These are phyloP conservation scores for Callyntrura sp. DNA, from an alignment of 2,888 invertebrate species.

Conservation along the genomic window DNA sequence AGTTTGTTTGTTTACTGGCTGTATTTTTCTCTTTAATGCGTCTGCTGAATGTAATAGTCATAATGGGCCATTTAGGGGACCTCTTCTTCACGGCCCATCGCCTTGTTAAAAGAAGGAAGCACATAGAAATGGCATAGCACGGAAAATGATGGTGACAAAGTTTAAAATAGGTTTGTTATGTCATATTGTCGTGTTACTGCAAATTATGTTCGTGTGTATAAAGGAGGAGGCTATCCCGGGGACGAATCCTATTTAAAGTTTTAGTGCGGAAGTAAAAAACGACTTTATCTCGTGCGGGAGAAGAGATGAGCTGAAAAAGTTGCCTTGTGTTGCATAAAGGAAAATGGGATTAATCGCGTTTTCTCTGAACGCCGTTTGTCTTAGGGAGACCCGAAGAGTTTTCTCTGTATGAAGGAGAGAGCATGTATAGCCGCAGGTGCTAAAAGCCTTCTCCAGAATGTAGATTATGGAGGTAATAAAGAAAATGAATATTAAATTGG, in stretches of 20 bases:
- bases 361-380: conserved; percentile 1
- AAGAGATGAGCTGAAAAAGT: background rate
- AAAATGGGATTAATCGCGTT: background rate
- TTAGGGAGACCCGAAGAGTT: too few relatives aligned
- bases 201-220: too few relatives aligned
- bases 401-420: too few relatives aligned
- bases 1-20: background rate
- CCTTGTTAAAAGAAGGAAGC: conserved; percentile 56
- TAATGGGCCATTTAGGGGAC: conserved; percentile 65
- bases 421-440: conserved; percentile 61
- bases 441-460: conserved; percentile 45
- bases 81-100: conserved; percentile 40
- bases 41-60: conserved; percentile 59
- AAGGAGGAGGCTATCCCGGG: too few relatives aligned
- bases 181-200: too few relatives aligned
- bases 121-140: background rate
- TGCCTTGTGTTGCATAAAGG: background rate
- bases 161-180: background rate
- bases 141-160: background rate
- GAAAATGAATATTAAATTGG: conserved; percentile 74
- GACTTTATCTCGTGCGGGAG: background rate
- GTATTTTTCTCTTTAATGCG: background rate
- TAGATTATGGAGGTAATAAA: conserved; percentile 69
- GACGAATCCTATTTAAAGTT: conserved; percentile 17
- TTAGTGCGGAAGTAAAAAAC: background rate